These are phyloP conservation scores for Holotrichia oblita DNA, from an alignment of 1,140 invertebrate genomes.

Conservation along the genomic window DNA sequence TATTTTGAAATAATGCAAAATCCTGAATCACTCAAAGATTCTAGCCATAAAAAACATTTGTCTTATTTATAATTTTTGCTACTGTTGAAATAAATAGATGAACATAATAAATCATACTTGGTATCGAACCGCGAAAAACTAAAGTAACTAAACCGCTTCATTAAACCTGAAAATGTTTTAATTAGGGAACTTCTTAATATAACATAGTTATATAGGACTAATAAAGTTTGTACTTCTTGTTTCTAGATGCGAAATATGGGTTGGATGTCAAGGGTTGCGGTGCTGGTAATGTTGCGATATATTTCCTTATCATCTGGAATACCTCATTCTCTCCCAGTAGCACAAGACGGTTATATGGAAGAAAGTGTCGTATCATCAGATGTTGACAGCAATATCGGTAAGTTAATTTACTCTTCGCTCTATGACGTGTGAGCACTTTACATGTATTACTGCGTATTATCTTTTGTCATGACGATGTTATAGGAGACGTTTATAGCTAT, in stretches of 20 bases:
- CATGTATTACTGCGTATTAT: background rate
- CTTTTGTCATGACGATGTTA: background rate
- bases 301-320: background rate
- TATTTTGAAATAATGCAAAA: too few species aligned
- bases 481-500: background rate
- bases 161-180: constrained; percentile 15
- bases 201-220: background rate
- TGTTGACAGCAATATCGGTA: constrained; percentile 21
- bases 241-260: background rate
- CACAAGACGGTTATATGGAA: background rate
- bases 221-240: constrained; percentile 4
- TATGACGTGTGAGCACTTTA: background rate
- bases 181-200: background rate
- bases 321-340: background rate
- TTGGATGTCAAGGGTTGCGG: constrained; percentile 3
- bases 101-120: too few species aligned
- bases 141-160: background rate
- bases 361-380: constrained; percentile 13
- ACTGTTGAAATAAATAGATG: too few species aligned
- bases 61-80: too few species aligned
- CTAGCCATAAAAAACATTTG: too few species aligned
- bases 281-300: background rate
- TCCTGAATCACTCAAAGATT: too few species aligned
- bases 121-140: too few species aligned
- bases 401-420: background rate